Conservation (phyloP, 1,140 invertebrate genomes). For the Coenobita brevimanus region DNA sequence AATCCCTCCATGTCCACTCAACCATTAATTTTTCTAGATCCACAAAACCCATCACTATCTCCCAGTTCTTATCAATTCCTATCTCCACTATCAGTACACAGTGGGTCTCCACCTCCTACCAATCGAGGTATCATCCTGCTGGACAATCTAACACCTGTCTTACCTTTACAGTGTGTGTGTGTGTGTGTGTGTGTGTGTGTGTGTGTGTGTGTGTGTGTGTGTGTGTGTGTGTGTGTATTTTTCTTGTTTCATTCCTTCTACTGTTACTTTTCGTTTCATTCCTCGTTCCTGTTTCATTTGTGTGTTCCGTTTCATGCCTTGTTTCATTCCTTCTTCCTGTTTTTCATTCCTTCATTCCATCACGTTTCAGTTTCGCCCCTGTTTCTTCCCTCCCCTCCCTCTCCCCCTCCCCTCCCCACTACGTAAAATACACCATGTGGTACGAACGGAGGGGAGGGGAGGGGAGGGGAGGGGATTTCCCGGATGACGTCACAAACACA, state of each 20-base stretch:
- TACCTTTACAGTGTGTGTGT: background rate
- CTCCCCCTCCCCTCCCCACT: background rate
- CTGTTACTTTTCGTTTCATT: too few species aligned
- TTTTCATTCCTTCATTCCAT: background rate
- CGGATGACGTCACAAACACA: conserved; percentile 49
- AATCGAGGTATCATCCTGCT: too few species aligned
- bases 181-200: conserved; percentile 36
- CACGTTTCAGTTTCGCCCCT: background rate
- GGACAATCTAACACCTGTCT: background rate
- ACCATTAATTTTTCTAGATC: too few species aligned
- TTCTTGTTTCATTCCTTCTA: background rate
- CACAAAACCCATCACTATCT: too few species aligned
- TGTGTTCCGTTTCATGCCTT: too few species aligned
- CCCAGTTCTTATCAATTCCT: too few species aligned
- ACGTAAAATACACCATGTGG: conserved; percentile 5
- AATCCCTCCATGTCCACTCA: background rate
- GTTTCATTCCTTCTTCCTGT: background rate
- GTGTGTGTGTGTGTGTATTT: background rate
- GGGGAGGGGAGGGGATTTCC: conserved; percentile 21
- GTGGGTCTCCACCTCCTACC: too few species aligned
- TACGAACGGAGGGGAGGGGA: background rate
- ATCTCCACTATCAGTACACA: too few species aligned
- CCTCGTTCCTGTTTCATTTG: too few species aligned
- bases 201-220: conserved; percentile 19
- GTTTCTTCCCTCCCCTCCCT: background rate